A percentile compares a stretch with the other conserved stretches of the same genome.
These are phyloP conservation scores for Eretmochelys imbricata DNA, from an alignment of 2,113 vertebrate species.

Conservation along the genomic window DNA sequence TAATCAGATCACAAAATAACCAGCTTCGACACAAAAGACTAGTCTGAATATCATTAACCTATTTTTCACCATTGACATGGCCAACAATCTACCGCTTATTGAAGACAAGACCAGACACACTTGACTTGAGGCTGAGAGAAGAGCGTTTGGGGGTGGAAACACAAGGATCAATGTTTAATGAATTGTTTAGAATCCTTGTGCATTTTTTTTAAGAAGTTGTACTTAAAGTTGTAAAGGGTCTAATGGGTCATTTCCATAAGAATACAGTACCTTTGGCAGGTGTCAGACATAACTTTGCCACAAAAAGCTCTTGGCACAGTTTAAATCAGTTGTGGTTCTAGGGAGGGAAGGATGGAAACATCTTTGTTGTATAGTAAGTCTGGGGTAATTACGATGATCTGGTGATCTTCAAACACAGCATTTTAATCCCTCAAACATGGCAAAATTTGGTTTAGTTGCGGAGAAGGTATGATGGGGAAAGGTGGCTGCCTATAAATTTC, in stretches of 20 bases:
- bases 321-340: conserved; percentile 23
- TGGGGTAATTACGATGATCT: conserved; percentile 20
- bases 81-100: not conserved
- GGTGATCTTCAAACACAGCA: conserved; percentile 3
- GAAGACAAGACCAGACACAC: not conserved
- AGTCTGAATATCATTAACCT: not conserved
- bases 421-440: conserved; percentile 26
- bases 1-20: not conserved
- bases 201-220: conserved; percentile 23
- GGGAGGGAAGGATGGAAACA: conserved; percentile 33
- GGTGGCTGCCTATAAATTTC: conserved; percentile 11
- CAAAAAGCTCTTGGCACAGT: conserved; percentile 22
- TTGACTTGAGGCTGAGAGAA: not conserved
- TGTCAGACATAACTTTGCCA: conserved; percentile 6
- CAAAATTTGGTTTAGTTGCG: not conserved
- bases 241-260: not conserved
- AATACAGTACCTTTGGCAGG: conserved; percentile 5
- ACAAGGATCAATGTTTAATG: not conserved
- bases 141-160: not conserved
- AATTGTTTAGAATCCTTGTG: not conserved
- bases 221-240: conserved; percentile 10
- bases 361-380: conserved; percentile 20
- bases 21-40: not conserved
- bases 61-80: not conserved
- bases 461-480: not conserved